Base-by-base conservation (phyloP, 2,888 invertebrate species). In the Hypomecis punctinalis region DNA sequence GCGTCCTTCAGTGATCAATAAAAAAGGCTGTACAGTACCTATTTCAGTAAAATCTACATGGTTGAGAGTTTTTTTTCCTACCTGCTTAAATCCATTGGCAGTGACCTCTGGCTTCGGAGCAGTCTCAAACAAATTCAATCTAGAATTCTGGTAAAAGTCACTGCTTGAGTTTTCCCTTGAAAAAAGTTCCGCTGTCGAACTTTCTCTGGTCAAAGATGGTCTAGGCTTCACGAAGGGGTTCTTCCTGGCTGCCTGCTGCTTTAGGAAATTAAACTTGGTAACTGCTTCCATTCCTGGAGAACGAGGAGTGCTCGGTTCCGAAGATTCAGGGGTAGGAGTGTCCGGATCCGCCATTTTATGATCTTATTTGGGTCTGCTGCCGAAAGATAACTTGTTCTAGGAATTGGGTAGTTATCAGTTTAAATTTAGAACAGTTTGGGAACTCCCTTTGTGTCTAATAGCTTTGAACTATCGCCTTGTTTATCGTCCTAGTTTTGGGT, bases 71-170 rank as follows among this genome's bases (percentile, higher is more conserved):
- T 23, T 23, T 23, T 23, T 23, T 23, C 47, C 67, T 84, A 91
- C 91, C 90, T 88, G 87, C 9, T 75, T 78, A 71, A 81, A 86
- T 56, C 82, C 81, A 40, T 81, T 78, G 5, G 77, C 68, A 11
- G 71, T 71, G 8, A 67, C 72, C 75, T 92, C 92, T 23, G 91
- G 91, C 56, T 90, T 91, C 0, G 92, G 90, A 0, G 86, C 76
- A 0, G 91, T 89, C 40, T 93, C 93, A 49, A 93, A 93, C 8
- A 93, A 72, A 67, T 93, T 93, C 48, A 92, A 64, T 46, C 91
- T 82, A 1, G 93, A 93, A 63, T 81, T 92, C 69, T 93, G 92
- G 67, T 92, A 93, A 72, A 93, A 86, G 58, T 93, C 91, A 6
- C 83, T 79, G 70, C 82, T 91, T 0, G 91, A 93, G 56, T 88